Evolutionary conservation across 1,140 invertebrate species (phyloP).

Genomic region (Caenorhabditis inopinata): DNA sequence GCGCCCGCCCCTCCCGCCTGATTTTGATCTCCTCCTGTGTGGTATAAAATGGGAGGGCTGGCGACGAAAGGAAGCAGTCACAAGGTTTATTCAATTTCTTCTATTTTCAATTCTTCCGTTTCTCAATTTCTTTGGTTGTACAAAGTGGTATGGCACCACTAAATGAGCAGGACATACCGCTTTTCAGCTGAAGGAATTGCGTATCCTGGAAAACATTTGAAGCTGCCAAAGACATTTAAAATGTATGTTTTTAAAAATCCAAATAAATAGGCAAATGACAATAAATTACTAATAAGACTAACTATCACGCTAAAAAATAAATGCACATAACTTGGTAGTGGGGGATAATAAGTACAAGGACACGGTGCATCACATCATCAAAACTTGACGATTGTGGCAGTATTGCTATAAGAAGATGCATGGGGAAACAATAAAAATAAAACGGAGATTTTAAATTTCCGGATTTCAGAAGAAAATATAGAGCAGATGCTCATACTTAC

Average conservation of each 20-base stretch:
- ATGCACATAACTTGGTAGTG: neutral
- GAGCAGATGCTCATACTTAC: neutral
- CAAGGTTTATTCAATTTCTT: neutral
- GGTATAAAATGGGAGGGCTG: neutral
- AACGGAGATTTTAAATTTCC: too few relatives aligned
- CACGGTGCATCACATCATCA: too few relatives aligned
- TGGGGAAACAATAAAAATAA: too few relatives aligned
- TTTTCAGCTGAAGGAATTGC: constrained; percentile 23
- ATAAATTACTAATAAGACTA: constrained; percentile 27
- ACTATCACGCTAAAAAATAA: too few relatives aligned
- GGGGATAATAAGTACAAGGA: neutral
- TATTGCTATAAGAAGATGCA: neutral
- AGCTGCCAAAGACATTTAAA: too few relatives aligned
- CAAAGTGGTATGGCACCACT: constrained; percentile 12
- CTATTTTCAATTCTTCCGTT: neutral
- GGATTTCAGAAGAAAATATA: too few relatives aligned
- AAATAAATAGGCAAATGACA: neutral
- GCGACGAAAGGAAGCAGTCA: neutral
- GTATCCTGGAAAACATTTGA: neutral
- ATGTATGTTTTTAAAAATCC: too few relatives aligned
- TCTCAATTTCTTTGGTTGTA: constrained; percentile 30
- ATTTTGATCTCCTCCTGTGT: constrained; percentile 12
- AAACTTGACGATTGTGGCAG: neutral
- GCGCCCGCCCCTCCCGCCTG: neutral
- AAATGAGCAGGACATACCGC: neutral